Evolutionary conservation across 2,797 vertebrate genomes (phyloP).

Genomic region (Eidolon dupreanum): DNA sequence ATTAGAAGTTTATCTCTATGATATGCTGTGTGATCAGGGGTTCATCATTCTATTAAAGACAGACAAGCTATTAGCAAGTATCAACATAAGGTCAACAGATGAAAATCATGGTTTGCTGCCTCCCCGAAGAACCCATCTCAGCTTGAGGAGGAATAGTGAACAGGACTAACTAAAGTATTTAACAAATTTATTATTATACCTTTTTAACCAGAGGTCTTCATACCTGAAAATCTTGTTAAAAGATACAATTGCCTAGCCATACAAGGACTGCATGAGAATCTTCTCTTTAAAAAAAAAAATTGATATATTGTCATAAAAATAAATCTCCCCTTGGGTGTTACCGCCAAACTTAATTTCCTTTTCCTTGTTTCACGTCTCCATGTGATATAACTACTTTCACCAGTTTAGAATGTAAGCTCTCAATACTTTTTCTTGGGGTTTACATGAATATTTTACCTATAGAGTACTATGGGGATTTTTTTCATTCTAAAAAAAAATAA

Average conservation of each 20-base stretch:
- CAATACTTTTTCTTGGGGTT: background rate
- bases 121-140: background rate
- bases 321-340: background rate
- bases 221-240: background rate
- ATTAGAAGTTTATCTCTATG: background rate
- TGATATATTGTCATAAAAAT: background rate
- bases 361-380: background rate
- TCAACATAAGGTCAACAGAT: background rate
- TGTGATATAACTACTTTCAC: background rate
- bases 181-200: background rate
- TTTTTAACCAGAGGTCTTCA: background rate
- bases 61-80: background rate
- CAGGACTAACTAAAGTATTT: background rate
- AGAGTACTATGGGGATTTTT: background rate
- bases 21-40: background rate
- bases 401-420: background rate
- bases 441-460: background rate
- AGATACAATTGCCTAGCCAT: background rate
- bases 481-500: background rate
- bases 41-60: background rate
- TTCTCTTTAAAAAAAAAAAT: background rate
- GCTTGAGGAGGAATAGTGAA: background rate
- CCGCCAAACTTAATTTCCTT: background rate
- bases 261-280: background rate
- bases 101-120: background rate